Evolutionary conservation across 2,113 vertebrate species (phyloP), one percentile per base, ranked within the genome.

Genomic region (Phoxinus phoxinus): DNA sequence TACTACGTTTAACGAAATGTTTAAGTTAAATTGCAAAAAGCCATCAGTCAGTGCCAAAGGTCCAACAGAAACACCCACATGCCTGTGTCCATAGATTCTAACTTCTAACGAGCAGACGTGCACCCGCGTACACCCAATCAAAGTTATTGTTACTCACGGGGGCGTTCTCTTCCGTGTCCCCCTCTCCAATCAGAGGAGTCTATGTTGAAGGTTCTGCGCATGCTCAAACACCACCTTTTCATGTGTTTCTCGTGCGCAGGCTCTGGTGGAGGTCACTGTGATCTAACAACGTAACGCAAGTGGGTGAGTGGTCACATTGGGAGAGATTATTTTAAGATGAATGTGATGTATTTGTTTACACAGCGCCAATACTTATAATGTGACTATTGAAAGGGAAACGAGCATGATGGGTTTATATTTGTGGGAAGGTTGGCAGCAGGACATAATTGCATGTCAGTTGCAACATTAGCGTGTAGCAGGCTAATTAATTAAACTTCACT

Each of bases 181-280:
- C 35, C 63, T 59, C 53, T 86, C 94, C 94, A 95, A 95, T 93
- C 90, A 88, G 84, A 86, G 10, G 51, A 9, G 0, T 8, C 63
- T 37, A 89, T 91, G 74, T 85, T 88, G 46, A 37, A 21, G 23
- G 0, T 6, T 7, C 0, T 25, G 90, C 94, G 91, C 94, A 94
- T 15, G 94, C 93, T 87, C 90, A 4, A n/a, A 86, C 1, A 0
- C 3, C 46, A 65, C 30, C 3, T 2, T 63, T 37, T 92, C 91
- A 93, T 89, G 92, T 79, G 93, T 87, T 72, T 85, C 44, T 2
- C 8, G 41, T 85, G 77, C 89, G 89, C 88, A 81, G 88, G 90
- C 90, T 90, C 86, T 48, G 88, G 91, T 95, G 94, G 94, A 95
- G 94, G 94, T 95, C 94, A 95, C 15, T 87, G 86, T 84, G 48